These are phyloP conservation scores for Apostichopus japonicus DNA, from an alignment of 35 echinoderm and acorn worm genomes.

Conservation along the genomic window DNA sequence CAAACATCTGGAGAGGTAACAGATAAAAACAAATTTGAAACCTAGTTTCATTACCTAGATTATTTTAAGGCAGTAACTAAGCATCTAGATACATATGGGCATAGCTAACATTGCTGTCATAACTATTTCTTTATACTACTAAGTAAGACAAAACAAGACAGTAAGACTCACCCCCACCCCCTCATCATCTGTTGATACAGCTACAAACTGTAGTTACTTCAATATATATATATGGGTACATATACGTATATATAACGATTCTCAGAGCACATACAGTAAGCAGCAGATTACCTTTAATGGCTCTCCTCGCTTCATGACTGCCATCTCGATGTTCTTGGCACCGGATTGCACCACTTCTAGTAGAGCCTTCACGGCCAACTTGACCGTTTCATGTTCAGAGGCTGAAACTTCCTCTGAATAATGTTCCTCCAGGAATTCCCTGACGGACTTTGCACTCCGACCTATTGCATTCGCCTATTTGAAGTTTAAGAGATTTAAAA, in stretches of 20 bases:
- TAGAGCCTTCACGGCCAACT: constrained; percentile 89
- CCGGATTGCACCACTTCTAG: constrained; percentile 98
- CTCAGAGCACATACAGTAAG: no score
- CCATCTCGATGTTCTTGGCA: constrained; percentile 98
- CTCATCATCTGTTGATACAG: background rate
- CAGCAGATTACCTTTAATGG: constrained; percentile 66
- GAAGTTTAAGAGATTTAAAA: background rate
- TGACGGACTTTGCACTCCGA: constrained; percentile 92
- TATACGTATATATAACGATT: no score
- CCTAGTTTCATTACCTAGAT: background rate
- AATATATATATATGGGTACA: background rate
- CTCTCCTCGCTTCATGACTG: constrained; percentile 91
- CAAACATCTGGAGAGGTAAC: constrained; percentile 75
- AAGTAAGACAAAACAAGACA: no score
- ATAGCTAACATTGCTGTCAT: no score
- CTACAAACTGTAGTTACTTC: background rate
- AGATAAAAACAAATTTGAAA: background rate
- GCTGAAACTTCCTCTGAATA: constrained; percentile 90
- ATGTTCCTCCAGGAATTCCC: constrained; percentile 97
- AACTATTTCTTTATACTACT: no score
- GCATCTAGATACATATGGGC: no score
- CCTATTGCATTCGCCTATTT: constrained; percentile 97
- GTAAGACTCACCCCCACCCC: no score
- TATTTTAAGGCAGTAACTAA: no score
- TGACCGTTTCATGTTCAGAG: constrained; percentile 83